Percentiles rank a stretch among this genome's conserved stretches.
phyloP scores from a whole-genome alignment of 2,888 invertebrate genomes.

The Microplitis deprimator region DNA sequence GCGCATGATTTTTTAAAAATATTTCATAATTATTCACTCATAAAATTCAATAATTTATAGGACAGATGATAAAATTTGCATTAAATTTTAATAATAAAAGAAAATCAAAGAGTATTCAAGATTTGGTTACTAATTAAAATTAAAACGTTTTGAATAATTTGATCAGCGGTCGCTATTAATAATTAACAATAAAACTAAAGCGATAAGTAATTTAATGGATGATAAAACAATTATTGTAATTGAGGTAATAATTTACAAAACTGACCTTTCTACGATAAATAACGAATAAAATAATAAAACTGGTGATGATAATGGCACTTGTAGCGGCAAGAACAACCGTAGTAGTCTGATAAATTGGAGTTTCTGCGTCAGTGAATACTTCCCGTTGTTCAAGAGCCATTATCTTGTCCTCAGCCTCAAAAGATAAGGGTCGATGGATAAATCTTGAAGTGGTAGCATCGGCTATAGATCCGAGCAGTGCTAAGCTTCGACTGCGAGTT shows the following conservation, averaged over 20 bases:
- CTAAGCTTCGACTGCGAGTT: conserved; percentile 75
- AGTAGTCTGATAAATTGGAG: conserved; percentile 80
- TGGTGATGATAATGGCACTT: conserved; percentile 85
- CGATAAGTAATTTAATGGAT: neutral
- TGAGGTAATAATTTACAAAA: conserved; percentile 15
- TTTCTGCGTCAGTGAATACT: conserved; percentile 78
- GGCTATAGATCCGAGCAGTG: conserved; percentile 73
- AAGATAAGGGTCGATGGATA: conserved; percentile 73
- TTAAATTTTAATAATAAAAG: no score
- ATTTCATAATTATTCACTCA: no score
- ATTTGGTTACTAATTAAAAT: no score
- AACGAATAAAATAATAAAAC: conserved; percentile 82
- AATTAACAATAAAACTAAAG: conserved; percentile 1
- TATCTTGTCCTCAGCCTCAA: conserved; percentile 67
- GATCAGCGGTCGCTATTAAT: neutral
- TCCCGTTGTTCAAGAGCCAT: conserved; percentile 78
- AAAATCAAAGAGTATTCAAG: no score
- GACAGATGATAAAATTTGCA: no score
- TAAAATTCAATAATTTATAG: no score
- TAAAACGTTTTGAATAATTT: no score
- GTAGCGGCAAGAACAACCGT: conserved; percentile 84
- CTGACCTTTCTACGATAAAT: conserved; percentile 78
- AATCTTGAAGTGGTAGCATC: conserved; percentile 79
- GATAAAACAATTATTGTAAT: neutral
- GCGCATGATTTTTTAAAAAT: no score